Evolutionary conservation across 2,888 invertebrate genomes (phyloP).

Genomic region (Serrognathus titanus): DNA sequence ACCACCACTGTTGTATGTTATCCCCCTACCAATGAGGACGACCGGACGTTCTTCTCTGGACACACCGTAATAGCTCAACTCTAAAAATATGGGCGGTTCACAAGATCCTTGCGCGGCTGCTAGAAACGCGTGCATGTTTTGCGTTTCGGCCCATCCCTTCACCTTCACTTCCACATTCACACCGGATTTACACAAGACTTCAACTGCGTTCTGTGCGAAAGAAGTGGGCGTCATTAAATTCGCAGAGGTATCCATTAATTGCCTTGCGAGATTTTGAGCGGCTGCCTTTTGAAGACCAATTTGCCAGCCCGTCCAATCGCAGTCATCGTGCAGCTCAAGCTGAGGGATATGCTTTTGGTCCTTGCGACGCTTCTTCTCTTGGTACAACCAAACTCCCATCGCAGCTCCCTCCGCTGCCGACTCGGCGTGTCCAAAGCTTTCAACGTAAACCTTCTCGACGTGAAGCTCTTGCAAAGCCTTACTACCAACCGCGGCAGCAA

Average conservation of each 20-base stretch:
- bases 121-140: slow-evolving; percentile 77
- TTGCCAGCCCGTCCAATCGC: slow-evolving; percentile 68
- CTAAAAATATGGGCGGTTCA: slow-evolving; percentile 76
- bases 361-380: slow-evolving; percentile 58
- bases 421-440: slow-evolving; percentile 73
- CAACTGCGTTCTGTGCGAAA: slow-evolving; percentile 69
- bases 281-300: slow-evolving; percentile 70
- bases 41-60: slow-evolving; percentile 60
- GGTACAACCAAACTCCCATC: slow-evolving; percentile 67
- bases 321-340: slow-evolving; percentile 60
- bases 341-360: slow-evolving; percentile 44
- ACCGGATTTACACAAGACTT: slow-evolving; percentile 53
- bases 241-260: slow-evolving; percentile 76
- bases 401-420: slow-evolving; percentile 76
- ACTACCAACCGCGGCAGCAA: slow-evolving; percentile 63
- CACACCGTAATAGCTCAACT: slow-evolving; percentile 69
- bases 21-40: slow-evolving; percentile 63
- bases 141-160: slow-evolving; percentile 71
- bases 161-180: slow-evolving; percentile 65
- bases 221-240: slow-evolving; percentile 75
- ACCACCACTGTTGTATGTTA: slow-evolving; percentile 65
- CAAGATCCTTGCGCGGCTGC: slow-evolving; percentile 73
- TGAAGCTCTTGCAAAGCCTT: slow-evolving; percentile 53
- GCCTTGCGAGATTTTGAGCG: slow-evolving; percentile 75
- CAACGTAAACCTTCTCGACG: slow-evolving; percentile 61